These are phyloP conservation scores for Platypus cylindrus DNA, from an alignment of 2,888 invertebrate genomes.

Conservation along the genomic window DNA sequence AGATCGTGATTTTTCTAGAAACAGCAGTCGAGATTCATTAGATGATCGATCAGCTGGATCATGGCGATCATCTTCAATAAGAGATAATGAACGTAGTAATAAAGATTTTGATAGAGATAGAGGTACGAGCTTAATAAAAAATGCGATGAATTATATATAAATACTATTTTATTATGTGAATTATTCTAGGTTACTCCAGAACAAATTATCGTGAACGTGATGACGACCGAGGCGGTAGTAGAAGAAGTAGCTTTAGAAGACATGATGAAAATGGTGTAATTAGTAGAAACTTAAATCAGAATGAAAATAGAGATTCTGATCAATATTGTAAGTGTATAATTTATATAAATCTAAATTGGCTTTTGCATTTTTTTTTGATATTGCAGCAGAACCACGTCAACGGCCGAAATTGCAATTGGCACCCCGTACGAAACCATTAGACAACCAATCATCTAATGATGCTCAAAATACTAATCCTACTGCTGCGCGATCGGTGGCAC, in stretches of 20 bases:
- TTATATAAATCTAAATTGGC: neutral
- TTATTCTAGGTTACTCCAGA: constrained; percentile 14
- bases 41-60: no score
- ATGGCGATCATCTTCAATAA: no score
- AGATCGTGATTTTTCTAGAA: constrained; percentile 1
- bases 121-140: no score
- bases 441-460: constrained; percentile 35
- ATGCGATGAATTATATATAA: no score
- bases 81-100: no score
- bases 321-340: neutral
- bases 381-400: constrained; percentile 52
- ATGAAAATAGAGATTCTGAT: constrained; percentile 16
- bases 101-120: constrained; percentile 23
- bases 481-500: constrained; percentile 33
- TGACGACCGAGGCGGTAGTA: constrained; percentile 23
- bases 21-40: constrained; percentile 3
- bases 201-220: constrained; percentile 14
- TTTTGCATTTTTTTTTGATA: constrained; percentile 1
- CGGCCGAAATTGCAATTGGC: constrained; percentile 69
- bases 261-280: constrained; percentile 19
- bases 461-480: constrained; percentile 26
- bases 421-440: constrained; percentile 67
- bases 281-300: constrained; percentile 9
- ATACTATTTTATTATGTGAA: no score
- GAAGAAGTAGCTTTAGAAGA: constrained; percentile 22